These are phyloP conservation scores for Eupithecia pulchellata DNA, from an alignment of 2,888 invertebrate species.

Conservation along the genomic window DNA sequence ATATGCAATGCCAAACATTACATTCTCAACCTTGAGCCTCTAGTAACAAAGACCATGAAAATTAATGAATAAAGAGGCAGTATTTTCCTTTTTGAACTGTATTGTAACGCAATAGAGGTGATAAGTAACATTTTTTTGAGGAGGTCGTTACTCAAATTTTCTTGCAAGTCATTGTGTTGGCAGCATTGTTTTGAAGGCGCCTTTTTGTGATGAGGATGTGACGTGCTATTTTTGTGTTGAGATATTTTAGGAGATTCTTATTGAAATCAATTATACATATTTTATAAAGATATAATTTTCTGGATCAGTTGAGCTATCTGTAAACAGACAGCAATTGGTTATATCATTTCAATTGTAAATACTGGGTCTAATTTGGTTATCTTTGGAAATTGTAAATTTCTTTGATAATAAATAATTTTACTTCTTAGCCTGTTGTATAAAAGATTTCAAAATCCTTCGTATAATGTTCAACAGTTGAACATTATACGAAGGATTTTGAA, in stretches of 20 bases:
- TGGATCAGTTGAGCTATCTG: too few species aligned
- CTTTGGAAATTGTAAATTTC: too few species aligned
- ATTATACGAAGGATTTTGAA: too few species aligned
- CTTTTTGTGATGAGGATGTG: slow-evolving; percentile 47
- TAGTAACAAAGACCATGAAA: slow-evolving; percentile 21
- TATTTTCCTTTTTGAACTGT: slow-evolving; percentile 33
- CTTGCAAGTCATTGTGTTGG: slow-evolving; percentile 56
- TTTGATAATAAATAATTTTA: too few species aligned
- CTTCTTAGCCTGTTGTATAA: too few species aligned
- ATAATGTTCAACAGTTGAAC: too few species aligned
- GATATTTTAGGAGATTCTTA: slow-evolving; percentile 29
- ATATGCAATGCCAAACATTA: slow-evolving; percentile 24
- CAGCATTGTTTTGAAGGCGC: slow-evolving; percentile 46
- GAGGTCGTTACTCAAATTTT: slow-evolving; percentile 54
- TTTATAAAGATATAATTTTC: too few species aligned
- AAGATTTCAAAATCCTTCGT: too few species aligned
- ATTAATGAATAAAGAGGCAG: slow-evolving; percentile 21
- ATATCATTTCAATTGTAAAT: too few species aligned
- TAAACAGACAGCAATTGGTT: too few species aligned
- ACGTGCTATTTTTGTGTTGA: slow-evolving; percentile 38
- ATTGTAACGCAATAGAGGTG: slow-evolving; percentile 29
- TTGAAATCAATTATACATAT: too few species aligned
- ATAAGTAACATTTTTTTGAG: slow-evolving; percentile 25
- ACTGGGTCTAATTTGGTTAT: too few species aligned
- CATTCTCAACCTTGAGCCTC: slow-evolving; percentile 26